Evolutionary conservation across 2,888 invertebrate species (phyloP), one percentile per base, ranked within the genome.

Genomic region (Lasioglossum leucozonium): DNA sequence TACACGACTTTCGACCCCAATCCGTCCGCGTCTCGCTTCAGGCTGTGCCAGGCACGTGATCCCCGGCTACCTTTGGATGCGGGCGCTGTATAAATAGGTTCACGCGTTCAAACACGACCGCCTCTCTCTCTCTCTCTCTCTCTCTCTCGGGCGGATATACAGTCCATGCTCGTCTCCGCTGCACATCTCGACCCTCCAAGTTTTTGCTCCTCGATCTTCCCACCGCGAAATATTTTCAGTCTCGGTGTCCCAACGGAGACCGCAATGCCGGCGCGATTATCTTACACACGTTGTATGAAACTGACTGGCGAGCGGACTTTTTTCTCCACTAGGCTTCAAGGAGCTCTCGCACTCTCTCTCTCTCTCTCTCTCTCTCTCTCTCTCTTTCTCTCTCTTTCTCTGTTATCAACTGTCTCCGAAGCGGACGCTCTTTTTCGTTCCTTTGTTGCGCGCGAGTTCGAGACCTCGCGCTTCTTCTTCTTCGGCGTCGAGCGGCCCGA

Each of bases 1-100:
- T 88, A 88, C 79, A 83, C 81, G 88, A 88, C 88, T 88, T 88
- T 88, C 83, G 86, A 88, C 88, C 88, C 73, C 83, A 75, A 88
- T 88, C 74, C 77, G 82, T 85, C 82, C 69, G 71, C 62, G 71
- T 47, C 71, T 78, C 67, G 82, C 82, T 77, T 76, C 83, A 71
- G 72, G 72, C 62, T 37, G 75, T 73, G 80, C 51, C 58, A 13
- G 72, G 51, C 83, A 77, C 77, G 77, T 83, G 82, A 79, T 78
- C 58, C 51, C 42, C 62, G 72, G 76, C 16, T 65, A 87, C 77
- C 75, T 81, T 80, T 80, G 18, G 83, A 82, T 51, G 62, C 62
- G 82, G 71, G n/a, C n/a, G 51, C 69, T 72, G 77, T 77, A 69
- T 77, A 84, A 84, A 84, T 84, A 84, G 69, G 30, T 55, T 40